Evolutionary conservation across 2,113 vertebrate genomes (phyloP).

Genomic region (Ptilonorhynchus violaceus): DNA sequence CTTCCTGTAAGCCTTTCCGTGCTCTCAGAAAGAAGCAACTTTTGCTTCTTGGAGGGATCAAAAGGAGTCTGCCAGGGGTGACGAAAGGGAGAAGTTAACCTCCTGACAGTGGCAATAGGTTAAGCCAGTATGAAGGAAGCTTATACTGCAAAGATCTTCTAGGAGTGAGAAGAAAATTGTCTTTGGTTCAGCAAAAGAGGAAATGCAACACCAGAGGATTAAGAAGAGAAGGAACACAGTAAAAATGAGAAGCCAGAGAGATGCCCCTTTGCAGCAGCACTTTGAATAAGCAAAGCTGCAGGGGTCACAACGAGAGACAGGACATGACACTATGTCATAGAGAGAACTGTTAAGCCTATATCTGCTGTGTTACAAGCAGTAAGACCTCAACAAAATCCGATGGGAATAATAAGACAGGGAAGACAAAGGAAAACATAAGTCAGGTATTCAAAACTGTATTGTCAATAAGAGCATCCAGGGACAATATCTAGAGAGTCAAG

Average conservation of each 20-base stretch:
- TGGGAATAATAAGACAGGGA: background rate
- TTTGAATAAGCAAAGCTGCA: constrained; percentile 8
- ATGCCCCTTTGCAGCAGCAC: background rate
- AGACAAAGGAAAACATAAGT: background rate
- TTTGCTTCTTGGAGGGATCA: constrained; percentile 30
- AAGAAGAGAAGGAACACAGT: background rate
- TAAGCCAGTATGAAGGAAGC: background rate
- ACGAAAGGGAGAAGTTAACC: constrained; percentile 45
- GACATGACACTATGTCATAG: background rate
- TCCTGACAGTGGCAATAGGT: constrained; percentile 28
- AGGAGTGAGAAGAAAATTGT: background rate
- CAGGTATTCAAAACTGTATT: background rate
- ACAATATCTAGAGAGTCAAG: background rate
- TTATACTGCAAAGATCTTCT: background rate
- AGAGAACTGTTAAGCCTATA: background rate
- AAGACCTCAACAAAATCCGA: background rate
- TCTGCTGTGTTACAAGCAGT: background rate
- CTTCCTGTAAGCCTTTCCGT: background rate
- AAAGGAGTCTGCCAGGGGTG: background rate
- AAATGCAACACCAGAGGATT: background rate
- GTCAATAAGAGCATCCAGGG: background rate
- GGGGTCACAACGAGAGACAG: background rate
- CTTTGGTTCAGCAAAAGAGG: constrained; percentile 10
- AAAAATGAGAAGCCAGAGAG: background rate
- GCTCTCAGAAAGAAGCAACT: constrained; percentile 24